phyloP scores from a whole-genome alignment of 2,888 invertebrate genomes.

The Cerceris ruficornis region DNA sequence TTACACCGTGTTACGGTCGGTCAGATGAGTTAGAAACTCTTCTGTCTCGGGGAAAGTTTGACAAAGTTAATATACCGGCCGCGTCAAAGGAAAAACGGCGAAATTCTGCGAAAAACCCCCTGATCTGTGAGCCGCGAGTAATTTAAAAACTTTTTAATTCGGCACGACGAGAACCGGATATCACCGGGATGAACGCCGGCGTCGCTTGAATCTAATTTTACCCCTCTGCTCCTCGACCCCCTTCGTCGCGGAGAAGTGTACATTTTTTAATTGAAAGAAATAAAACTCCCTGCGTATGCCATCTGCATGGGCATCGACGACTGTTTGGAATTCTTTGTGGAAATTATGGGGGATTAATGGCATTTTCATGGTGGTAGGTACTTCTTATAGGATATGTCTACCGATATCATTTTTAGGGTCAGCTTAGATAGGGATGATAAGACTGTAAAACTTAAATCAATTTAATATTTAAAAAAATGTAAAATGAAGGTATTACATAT shows the following conservation, averaged over 20 bases:
- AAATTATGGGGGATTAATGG: too few relatives aligned
- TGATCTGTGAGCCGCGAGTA: constrained; percentile 8
- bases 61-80: constrained; percentile 41
- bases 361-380: too few relatives aligned
- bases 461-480: too few relatives aligned
- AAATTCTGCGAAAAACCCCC: constrained; percentile 16
- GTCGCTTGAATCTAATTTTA: constrained; percentile 15
- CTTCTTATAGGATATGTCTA: too few relatives aligned
- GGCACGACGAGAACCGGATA: constrained; percentile 3
- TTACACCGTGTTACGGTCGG: constrained; percentile 45
- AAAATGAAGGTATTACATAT: too few relatives aligned
- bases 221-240: too few relatives aligned
- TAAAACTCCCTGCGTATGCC: background rate
- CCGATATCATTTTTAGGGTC: too few relatives aligned
- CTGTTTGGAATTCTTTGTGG: too few relatives aligned
- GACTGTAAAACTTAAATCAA: too few relatives aligned
- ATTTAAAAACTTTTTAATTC: constrained; percentile 33
- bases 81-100: constrained; percentile 19
- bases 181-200: background rate
- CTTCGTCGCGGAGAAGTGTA: background rate
- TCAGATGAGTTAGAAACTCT: constrained; percentile 32
- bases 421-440: too few relatives aligned
- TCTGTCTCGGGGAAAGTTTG: constrained; percentile 26
- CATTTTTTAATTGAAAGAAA: constrained; percentile 1
- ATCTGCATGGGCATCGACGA: too few relatives aligned